These are phyloP conservation scores for Venustoraphidia nigricollis DNA, from an alignment of 2,888 invertebrate genomes.

Conservation along the genomic window DNA sequence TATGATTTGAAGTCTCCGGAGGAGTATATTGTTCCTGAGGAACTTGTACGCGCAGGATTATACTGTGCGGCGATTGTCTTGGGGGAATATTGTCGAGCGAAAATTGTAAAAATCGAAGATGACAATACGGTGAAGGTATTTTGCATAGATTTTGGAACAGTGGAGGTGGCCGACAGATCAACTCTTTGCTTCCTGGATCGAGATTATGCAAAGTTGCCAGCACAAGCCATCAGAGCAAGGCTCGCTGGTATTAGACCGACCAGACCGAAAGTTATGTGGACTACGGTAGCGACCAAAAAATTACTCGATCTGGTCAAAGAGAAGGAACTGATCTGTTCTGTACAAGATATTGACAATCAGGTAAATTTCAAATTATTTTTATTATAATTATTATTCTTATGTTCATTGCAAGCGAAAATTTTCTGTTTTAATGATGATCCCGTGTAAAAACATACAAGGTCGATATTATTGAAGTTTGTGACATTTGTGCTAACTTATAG, in stretches of 20 bases:
- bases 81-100: conserved; percentile 35
- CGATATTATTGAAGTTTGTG: too few relatives aligned
- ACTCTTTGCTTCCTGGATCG: conserved; percentile 25
- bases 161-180: conserved; percentile 24
- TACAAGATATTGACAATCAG: too few relatives aligned
- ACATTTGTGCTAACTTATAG: too few relatives aligned
- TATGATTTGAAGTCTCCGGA: conserved; percentile 16
- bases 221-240: conserved; percentile 35
- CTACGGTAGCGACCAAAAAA: conserved; percentile 16
- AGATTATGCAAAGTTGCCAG: conserved; percentile 28
- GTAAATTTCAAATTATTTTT: too few relatives aligned
- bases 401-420: too few relatives aligned
- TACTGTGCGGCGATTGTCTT: conserved; percentile 32
- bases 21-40: too few relatives aligned
- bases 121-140: conserved; percentile 34
- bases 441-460: too few relatives aligned
- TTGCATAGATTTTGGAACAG: conserved; percentile 42
- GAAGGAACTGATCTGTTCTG: not conserved
- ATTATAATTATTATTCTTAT: too few relatives aligned
- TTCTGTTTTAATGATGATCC: too few relatives aligned
- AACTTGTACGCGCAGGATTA: conserved; percentile 24
- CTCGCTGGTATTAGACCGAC: conserved; percentile 31
- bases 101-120: conserved; percentile 29
- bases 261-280: conserved; percentile 30
- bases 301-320: not conserved